Percentiles rank a stretch among this genome's conserved stretches.
phyloP scores from a whole-genome alignment of 2,888 invertebrate genomes.

The Syrphus vitripennis region DNA sequence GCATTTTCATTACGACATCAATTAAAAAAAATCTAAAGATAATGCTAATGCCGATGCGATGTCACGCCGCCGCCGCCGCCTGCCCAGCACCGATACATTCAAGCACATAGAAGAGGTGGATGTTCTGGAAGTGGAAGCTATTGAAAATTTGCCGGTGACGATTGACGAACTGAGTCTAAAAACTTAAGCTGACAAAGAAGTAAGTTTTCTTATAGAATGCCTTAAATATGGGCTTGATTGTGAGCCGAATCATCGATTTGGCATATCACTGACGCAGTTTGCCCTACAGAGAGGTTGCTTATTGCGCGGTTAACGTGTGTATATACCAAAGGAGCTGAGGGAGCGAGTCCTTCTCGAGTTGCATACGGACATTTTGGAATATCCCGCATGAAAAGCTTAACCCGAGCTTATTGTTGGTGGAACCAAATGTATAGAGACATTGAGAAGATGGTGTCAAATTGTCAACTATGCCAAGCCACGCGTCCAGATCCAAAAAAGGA shows the following conservation, averaged over 20 bases:
- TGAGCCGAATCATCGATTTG: conserved; percentile 33
- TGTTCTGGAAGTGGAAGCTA: conserved; percentile 46
- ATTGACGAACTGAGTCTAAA: conserved; percentile 14
- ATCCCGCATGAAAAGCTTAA: conserved; percentile 64
- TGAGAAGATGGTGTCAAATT: conserved; percentile 38
- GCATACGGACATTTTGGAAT: conserved; percentile 66
- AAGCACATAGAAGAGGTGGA: conserved; percentile 31
- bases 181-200: conserved; percentile 29
- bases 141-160: conserved; percentile 58
- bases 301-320: conserved; percentile 56
- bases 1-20: conserved; percentile 67
- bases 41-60: no score
- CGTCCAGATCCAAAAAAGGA: conserved; percentile 34
- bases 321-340: conserved; percentile 58
- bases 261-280: conserved; percentile 47
- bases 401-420: conserved; percentile 73
- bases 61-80: no score
- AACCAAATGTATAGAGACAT: conserved; percentile 52
- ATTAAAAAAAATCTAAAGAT: conserved; percentile 41
- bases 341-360: conserved; percentile 52
- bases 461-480: conserved; percentile 58
- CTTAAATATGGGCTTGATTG: conserved; percentile 43
- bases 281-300: conserved; percentile 67
- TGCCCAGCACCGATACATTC: conserved; percentile 26
- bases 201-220: conserved; percentile 21